phyloP scores from a whole-genome alignment of 2,888 invertebrate species.

The Tachina fera region DNA sequence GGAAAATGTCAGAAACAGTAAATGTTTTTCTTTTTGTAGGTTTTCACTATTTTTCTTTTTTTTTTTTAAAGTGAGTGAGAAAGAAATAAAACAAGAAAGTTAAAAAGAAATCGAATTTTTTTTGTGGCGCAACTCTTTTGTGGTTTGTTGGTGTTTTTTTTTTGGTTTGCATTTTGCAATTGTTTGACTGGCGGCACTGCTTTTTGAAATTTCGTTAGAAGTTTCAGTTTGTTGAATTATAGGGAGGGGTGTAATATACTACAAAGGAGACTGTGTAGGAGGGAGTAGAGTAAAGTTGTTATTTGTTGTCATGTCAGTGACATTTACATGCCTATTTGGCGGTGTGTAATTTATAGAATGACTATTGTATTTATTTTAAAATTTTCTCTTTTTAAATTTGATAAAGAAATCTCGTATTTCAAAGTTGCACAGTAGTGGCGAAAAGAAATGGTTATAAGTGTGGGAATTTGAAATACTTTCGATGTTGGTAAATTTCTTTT shows the following conservation, averaged over 20 bases:
- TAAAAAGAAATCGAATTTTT: slow-evolving; percentile 43
- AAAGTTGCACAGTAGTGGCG: too few species aligned
- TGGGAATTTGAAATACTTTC: too few species aligned
- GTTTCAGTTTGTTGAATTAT: slow-evolving; percentile 15
- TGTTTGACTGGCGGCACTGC: slow-evolving; percentile 47
- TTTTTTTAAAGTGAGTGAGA: not conserved
- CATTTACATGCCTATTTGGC: slow-evolving; percentile 13
- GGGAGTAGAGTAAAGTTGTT: not conserved
- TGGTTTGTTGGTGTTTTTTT: not conserved
- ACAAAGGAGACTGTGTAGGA: not conserved
- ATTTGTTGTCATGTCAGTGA: slow-evolving; percentile 37
- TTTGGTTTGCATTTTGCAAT: slow-evolving; percentile 12
- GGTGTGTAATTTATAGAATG: not conserved
- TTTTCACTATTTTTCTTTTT: slow-evolving; percentile 53
- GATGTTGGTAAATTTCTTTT: too few species aligned
- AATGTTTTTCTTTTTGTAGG: slow-evolving; percentile 52
- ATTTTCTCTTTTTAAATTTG: not conserved
- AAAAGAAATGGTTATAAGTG: too few species aligned
- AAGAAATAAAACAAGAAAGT: slow-evolving; percentile 35
- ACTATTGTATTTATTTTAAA: not conserved
- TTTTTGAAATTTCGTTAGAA: slow-evolving; percentile 42
- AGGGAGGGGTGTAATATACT: too few species aligned
- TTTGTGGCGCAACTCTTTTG: slow-evolving; percentile 51
- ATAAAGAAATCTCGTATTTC: too few species aligned
- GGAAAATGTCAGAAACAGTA: slow-evolving; percentile 66